A percentile compares a stretch with the other conserved stretches of the same genome.
Evolutionary conservation across 1,140 invertebrate species (phyloP).

Genomic region (Caenorhabditis latens): DNA sequence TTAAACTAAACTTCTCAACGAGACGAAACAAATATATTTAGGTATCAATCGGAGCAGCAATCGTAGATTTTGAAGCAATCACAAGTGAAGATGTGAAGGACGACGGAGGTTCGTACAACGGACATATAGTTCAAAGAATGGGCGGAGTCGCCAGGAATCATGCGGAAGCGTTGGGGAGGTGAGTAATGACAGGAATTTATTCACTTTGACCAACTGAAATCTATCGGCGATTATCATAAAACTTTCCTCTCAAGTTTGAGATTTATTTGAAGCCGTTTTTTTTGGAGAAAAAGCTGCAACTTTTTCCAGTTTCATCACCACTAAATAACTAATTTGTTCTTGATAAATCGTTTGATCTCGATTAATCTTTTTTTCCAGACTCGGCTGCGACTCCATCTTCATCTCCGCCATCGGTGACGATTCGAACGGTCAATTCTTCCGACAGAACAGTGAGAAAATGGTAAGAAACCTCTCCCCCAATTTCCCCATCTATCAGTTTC

Average conservation of each 20-base stretch:
- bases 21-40: constrained; percentile 78
- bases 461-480: constrained; percentile 41
- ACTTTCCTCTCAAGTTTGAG: too few relatives aligned
- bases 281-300: too few relatives aligned
- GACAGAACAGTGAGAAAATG: constrained; percentile 56
- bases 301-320: too few relatives aligned
- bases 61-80: constrained; percentile 84
- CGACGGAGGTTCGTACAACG: constrained; percentile 85
- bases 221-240: too few relatives aligned
- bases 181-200: background rate
- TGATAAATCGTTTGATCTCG: too few relatives aligned
- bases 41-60: constrained; percentile 87
- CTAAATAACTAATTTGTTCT: too few relatives aligned
- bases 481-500: background rate
- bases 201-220: too few relatives aligned
- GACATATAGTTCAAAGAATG: constrained; percentile 81
- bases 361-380: constrained; percentile 66
- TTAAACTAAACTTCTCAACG: too few relatives aligned
- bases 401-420: constrained; percentile 88
- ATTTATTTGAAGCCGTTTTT: too few relatives aligned
- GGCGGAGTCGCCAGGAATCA: constrained; percentile 93
- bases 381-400: constrained; percentile 82
- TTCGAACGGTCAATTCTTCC: constrained; percentile 66
- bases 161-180: constrained; percentile 85
- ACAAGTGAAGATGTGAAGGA: constrained; percentile 81